Evolutionary conservation across 2,113 vertebrate genomes (phyloP).

Genomic region (Sebastes fasciatus): DNA sequence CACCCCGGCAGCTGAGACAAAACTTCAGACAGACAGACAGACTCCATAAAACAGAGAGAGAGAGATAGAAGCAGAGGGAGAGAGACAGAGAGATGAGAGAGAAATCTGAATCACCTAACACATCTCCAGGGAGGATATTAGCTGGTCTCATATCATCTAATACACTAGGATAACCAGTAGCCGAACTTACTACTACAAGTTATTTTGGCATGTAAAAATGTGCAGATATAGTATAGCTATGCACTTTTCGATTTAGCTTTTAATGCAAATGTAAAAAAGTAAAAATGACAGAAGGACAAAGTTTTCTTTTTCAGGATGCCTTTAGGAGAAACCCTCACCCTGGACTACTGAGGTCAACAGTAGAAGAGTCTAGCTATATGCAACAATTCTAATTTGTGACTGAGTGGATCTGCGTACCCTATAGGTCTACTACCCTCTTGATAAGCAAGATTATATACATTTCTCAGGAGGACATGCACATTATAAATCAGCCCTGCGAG

Average conservation of each 20-base stretch:
- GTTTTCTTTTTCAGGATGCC: background rate
- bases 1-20: constrained; percentile 58
- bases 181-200: background rate
- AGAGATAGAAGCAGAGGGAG: background rate
- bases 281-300: background rate
- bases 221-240: background rate
- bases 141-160: background rate
- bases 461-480: background rate
- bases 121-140: background rate
- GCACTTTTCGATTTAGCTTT: background rate
- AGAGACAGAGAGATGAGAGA: background rate
- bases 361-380: background rate
- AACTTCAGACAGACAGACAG: constrained; percentile 32
- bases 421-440: background rate
- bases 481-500: background rate
- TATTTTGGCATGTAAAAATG: background rate
- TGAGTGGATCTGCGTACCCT: background rate
- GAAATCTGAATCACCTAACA: background rate
- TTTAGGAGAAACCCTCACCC: background rate
- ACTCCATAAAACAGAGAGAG: background rate
- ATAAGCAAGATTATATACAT: background rate
- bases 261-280: background rate
- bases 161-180: background rate
- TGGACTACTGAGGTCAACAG: background rate
- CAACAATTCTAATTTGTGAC: no score